phyloP scores from a whole-genome alignment of 2,113 vertebrate genomes.

The Jaculus jaculus region DNA sequence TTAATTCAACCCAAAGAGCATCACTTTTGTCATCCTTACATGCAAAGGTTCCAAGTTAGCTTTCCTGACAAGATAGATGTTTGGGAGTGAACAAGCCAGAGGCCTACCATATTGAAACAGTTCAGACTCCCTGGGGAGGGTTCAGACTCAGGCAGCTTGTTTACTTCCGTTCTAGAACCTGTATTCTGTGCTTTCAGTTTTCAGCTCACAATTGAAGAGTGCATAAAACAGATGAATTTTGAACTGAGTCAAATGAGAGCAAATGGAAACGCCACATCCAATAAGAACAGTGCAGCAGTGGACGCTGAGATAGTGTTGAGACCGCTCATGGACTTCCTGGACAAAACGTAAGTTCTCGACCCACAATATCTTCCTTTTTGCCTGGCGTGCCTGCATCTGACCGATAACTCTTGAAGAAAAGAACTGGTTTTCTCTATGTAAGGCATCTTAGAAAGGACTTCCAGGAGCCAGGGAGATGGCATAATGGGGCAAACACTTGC shows the following conservation, averaged over 20 bases:
- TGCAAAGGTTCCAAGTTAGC: neutral
- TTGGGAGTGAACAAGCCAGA: neutral
- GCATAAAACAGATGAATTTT: constrained; percentile 95
- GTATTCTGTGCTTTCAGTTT: constrained; percentile 86
- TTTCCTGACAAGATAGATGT: neutral
- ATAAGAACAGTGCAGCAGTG: constrained; percentile 92
- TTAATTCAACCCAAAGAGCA: neutral
- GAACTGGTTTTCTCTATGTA: neutral
- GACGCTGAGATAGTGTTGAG: constrained; percentile 94
- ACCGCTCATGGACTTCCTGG: constrained; percentile 97
- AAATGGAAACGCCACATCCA: constrained; percentile 83
- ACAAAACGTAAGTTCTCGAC: constrained; percentile 91
- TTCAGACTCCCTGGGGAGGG: neutral
- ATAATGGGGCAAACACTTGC: no score
- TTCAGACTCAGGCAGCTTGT: neutral
- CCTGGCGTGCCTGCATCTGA: neutral
- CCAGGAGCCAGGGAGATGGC: no score
- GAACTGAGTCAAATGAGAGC: constrained; percentile 95
- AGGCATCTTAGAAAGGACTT: neutral
- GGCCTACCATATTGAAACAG: neutral
- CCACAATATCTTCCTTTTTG: neutral
- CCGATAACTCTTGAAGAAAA: neutral
- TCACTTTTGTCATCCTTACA: neutral
- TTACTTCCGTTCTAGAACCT: constrained; percentile 40
- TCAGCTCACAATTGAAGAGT: constrained; percentile 93